A percentile compares a stretch with the other conserved stretches of the same genome.
Evolutionary conservation across 2,797 vertebrate genomes (phyloP).

Genomic region (Thunnus albacares): DNA sequence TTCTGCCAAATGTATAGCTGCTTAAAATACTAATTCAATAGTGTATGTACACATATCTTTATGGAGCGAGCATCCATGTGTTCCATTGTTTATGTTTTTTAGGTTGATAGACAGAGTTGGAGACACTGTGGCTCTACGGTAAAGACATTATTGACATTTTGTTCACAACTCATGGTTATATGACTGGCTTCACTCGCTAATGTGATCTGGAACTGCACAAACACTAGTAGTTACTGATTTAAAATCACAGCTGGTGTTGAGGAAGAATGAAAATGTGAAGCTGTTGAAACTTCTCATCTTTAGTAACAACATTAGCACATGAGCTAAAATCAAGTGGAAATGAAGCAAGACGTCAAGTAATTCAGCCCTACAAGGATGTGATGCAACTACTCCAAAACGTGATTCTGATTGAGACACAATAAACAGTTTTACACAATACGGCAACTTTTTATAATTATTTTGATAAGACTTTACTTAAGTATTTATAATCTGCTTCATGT

Average conservation of each 20-base stretch:
- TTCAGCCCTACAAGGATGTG: background rate
- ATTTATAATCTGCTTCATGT: background rate
- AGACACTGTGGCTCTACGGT: background rate
- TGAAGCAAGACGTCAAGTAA: background rate
- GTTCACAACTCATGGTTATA: too few relatives aligned
- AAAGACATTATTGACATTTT: background rate
- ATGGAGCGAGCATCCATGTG: background rate
- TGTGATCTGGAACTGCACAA: background rate
- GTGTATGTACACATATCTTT: background rate
- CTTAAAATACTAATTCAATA: too few relatives aligned
- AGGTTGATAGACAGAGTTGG: background rate
- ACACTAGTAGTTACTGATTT: background rate
- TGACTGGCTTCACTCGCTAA: background rate
- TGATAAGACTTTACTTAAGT: background rate
- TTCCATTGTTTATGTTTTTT: background rate
- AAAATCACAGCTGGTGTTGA: background rate
- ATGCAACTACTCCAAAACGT: background rate
- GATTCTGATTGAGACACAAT: background rate
- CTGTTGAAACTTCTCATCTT: background rate
- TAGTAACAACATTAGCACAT: background rate
- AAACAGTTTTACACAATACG: background rate
- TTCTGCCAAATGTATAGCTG: background rate
- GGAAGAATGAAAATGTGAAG: too few relatives aligned
- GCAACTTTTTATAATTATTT: background rate
- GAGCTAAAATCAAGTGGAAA: background rate